phyloP scores from a whole-genome alignment of 2,888 invertebrate species.

The Linyphia triangularis region DNA sequence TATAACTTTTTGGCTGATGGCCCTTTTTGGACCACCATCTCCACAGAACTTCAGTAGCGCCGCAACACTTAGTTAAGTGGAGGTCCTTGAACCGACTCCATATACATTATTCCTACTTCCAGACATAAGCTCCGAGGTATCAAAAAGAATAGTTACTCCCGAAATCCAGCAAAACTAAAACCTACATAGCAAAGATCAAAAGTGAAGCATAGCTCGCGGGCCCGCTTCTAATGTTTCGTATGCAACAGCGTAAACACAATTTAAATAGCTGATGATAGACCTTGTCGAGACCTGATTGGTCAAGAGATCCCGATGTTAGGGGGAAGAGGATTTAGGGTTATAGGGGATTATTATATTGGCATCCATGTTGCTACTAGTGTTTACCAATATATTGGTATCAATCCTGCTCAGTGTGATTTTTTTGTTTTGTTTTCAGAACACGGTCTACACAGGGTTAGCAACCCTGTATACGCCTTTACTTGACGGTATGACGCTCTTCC shows the following conservation, averaged over 20 bases:
- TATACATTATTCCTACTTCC: slow-evolving; percentile 47
- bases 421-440: slow-evolving; percentile 10
- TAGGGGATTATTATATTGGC: slow-evolving; percentile 42
- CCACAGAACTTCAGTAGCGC: background rate
- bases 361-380: slow-evolving; percentile 54
- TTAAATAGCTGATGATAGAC: slow-evolving; percentile 68
- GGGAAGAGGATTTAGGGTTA: slow-evolving; percentile 11
- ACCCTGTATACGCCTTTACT: slow-evolving; percentile 10
- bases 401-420: slow-evolving; percentile 17
- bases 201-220: slow-evolving; percentile 30
- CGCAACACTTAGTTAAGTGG: slow-evolving; percentile 5
- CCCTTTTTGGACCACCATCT: too few species aligned
- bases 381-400: slow-evolving; percentile 64
- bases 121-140: slow-evolving; percentile 36
- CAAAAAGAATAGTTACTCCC: slow-evolving; percentile 51
- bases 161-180: slow-evolving; percentile 53
- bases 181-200: slow-evolving; percentile 39
- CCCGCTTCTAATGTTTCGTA: slow-evolving; percentile 11
- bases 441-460: slow-evolving; percentile 29
- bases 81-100: slow-evolving; percentile 51
- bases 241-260: slow-evolving; percentile 58
- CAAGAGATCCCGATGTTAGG: slow-evolving; percentile 13
- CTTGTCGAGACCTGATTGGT: slow-evolving; percentile 56
- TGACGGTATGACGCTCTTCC: slow-evolving; percentile 11
- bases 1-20: too few species aligned